A percentile compares a stretch with the other conserved stretches of the same genome.
Conservation (phyloP, 2,797 vertebrate genomes). For the Distichodus sexfasciatus region DNA sequence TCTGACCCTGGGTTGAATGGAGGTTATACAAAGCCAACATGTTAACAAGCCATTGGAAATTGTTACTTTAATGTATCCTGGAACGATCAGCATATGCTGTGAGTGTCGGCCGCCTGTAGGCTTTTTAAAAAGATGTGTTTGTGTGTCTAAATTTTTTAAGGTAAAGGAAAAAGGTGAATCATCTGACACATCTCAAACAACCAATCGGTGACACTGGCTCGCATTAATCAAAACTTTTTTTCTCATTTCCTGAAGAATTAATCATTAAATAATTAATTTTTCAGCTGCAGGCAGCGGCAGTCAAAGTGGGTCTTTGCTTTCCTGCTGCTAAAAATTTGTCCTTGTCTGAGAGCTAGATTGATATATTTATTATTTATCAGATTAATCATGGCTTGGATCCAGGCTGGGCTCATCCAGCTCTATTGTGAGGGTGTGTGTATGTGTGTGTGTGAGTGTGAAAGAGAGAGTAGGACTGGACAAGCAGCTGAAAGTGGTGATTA, state of each 20-base stretch:
- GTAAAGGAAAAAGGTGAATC: slow-evolving; percentile 49
- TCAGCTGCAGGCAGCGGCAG: slow-evolving; percentile 91
- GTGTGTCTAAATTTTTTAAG: slow-evolving; percentile 22
- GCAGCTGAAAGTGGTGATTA: slow-evolving; percentile 71
- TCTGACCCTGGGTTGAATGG: slow-evolving; percentile 62
- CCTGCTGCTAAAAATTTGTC: slow-evolving; percentile 99
- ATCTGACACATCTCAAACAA: slow-evolving; percentile 98
- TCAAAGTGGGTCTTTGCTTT: slow-evolving; percentile 89
- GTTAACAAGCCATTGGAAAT: slow-evolving; percentile 77
- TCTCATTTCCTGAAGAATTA: slow-evolving; percentile 98
- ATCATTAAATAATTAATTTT: slow-evolving; percentile 99
- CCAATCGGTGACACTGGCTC: slow-evolving; percentile 86
- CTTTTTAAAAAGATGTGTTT: slow-evolving; percentile 69
- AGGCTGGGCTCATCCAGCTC: slow-evolving; percentile 71
- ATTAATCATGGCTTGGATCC: slow-evolving; percentile 97
- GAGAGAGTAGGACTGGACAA: slow-evolving; percentile 31
- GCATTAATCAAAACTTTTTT: slow-evolving; percentile 95
- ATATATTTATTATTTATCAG: slow-evolving; percentile 99
- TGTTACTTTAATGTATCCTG: slow-evolving; percentile 91
- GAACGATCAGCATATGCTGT: slow-evolving; percentile 88
- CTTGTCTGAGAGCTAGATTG: slow-evolving; percentile 99
- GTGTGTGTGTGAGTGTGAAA: slow-evolving; percentile 22
- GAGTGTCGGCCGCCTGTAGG: slow-evolving; percentile 90
- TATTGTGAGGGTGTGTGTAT: slow-evolving; percentile 30
- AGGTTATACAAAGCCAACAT: slow-evolving; percentile 75